A percentile compares a stretch with the other conserved stretches of the same genome.
Evolutionary conservation across 2,113 vertebrate genomes (phyloP).

Genomic region (Takifugu bimaculatus): DNA sequence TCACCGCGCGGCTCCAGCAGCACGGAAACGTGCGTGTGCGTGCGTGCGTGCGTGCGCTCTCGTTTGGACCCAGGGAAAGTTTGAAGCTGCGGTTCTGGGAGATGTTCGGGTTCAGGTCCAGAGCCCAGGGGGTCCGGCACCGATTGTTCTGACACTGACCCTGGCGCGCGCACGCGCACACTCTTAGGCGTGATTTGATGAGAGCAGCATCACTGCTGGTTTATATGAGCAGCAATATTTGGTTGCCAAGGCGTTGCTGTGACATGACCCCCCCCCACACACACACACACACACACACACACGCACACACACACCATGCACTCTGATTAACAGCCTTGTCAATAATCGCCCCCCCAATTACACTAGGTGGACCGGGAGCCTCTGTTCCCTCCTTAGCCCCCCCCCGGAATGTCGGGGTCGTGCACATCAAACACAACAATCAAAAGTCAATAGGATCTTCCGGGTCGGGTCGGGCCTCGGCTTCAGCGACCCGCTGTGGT

Average conservation of each 20-base stretch:
- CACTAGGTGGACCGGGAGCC: slow-evolving; percentile 63
- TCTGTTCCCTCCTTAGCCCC: slow-evolving; percentile 31
- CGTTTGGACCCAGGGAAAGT: too few relatives aligned
- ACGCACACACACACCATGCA: background rate
- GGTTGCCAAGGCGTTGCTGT: background rate
- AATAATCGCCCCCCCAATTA: slow-evolving; percentile 61
- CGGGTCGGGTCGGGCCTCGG: too few relatives aligned
- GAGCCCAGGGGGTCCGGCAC: slow-evolving; percentile 29
- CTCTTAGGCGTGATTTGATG: too few relatives aligned
- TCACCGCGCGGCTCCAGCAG: too few relatives aligned
- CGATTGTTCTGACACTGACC: slow-evolving; percentile 4
- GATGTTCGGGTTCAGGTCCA: slow-evolving; percentile 30
- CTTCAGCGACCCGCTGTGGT: too few relatives aligned
- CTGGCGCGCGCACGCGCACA: too few relatives aligned
- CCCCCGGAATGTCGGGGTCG: slow-evolving; percentile 56
- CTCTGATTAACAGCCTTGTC: slow-evolving; percentile 35
- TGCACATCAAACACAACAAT: slow-evolving; percentile 53
- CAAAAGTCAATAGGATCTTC: slow-evolving; percentile 49
- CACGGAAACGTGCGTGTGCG: too few relatives aligned
- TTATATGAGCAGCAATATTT: background rate
- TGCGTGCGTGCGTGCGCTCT: too few relatives aligned
- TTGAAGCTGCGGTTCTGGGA: too few relatives aligned
- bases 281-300: too few relatives aligned
- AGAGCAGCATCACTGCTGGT: background rate
- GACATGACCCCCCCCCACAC: background rate